Evolutionary conservation across 2,888 invertebrate species (phyloP).

Genomic region (Cetonia aurata): DNA sequence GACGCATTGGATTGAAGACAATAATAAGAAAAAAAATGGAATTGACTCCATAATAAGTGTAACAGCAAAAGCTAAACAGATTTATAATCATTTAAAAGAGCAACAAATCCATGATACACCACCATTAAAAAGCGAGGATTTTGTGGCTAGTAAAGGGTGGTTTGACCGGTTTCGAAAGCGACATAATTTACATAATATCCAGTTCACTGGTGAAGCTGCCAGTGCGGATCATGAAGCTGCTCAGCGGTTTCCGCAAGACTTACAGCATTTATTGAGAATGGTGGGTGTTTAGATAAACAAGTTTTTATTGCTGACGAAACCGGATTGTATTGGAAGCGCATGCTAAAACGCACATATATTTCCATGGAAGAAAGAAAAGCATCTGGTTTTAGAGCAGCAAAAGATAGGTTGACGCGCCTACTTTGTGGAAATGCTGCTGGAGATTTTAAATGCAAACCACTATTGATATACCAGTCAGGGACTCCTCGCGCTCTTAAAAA

Average conservation of each 20-base stretch:
- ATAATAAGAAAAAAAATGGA: slow-evolving; percentile 21
- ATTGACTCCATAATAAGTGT: too few species aligned
- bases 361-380: not conserved
- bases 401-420: too few species aligned
- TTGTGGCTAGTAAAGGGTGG: slow-evolving; percentile 2
- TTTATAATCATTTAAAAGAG: slow-evolving; percentile 18
- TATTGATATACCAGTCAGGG: slow-evolving; percentile 13
- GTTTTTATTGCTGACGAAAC: slow-evolving; percentile 12
- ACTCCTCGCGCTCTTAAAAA: slow-evolving; percentile 16
- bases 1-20: slow-evolving; percentile 30
- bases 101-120: slow-evolving; percentile 13
- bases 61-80: too few species aligned
- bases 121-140: slow-evolving; percentile 8
- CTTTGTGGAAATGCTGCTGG: slow-evolving; percentile 21
- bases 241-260: slow-evolving; percentile 7
- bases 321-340: slow-evolving; percentile 7
- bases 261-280: too few species aligned
- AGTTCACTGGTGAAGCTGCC: slow-evolving; percentile 10
- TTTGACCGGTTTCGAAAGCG: slow-evolving; percentile 27
- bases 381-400: too few species aligned
- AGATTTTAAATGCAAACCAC: slow-evolving; percentile 22
- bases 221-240: slow-evolving; percentile 18
- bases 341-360: slow-evolving; percentile 8
- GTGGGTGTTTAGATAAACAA: too few species aligned
- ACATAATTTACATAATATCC: slow-evolving; percentile 17